Conservation (phyloP, 2,888 invertebrate species). For the Parochlus steinenii region DNA sequence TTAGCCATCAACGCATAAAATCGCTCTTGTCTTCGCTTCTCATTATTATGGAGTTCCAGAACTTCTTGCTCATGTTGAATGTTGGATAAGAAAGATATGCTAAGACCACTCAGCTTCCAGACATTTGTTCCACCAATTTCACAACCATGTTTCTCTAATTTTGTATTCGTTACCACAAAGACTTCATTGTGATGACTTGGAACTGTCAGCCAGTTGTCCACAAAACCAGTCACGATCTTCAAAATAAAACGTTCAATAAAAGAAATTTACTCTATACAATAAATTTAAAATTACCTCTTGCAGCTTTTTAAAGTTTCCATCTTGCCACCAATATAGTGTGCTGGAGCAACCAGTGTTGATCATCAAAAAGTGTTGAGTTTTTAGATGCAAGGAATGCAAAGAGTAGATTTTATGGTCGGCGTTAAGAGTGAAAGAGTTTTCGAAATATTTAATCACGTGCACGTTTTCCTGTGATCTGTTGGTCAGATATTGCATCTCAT, state of each 20-base stretch:
- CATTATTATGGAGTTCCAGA: slow-evolving; percentile 17
- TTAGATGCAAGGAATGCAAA: slow-evolving; percentile 15
- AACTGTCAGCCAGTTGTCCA: slow-evolving; percentile 31
- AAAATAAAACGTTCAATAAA: no score
- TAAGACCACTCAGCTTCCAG: slow-evolving; percentile 19
- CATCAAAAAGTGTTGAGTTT: slow-evolving; percentile 18
- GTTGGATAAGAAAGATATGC: slow-evolving; percentile 18
- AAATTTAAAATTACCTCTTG: no score
- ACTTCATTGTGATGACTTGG: slow-evolving; percentile 17
- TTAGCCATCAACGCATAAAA: slow-evolving; percentile 24
- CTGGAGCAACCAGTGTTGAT: slow-evolving; percentile 29
- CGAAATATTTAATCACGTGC: slow-evolving; percentile 34
- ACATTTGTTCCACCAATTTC: slow-evolving; percentile 17
- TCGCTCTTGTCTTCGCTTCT: slow-evolving; percentile 20
- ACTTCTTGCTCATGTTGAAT: slow-evolving; percentile 21
- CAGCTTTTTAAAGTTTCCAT: slow-evolving; percentile 21
- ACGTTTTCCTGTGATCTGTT: slow-evolving; percentile 25
- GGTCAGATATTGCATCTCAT: slow-evolving; percentile 21
- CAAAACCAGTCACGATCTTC: slow-evolving; percentile 32
- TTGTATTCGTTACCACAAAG: slow-evolving; percentile 25
- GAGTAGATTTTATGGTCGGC: slow-evolving; percentile 11
- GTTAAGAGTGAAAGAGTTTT: slow-evolving; percentile 21
- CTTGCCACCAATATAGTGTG: slow-evolving; percentile 29
- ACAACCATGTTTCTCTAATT: slow-evolving; percentile 17
- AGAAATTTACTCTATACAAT: no score